phyloP scores from a whole-genome alignment of 2,888 invertebrate genomes.

The Orthosia gothica region DNA sequence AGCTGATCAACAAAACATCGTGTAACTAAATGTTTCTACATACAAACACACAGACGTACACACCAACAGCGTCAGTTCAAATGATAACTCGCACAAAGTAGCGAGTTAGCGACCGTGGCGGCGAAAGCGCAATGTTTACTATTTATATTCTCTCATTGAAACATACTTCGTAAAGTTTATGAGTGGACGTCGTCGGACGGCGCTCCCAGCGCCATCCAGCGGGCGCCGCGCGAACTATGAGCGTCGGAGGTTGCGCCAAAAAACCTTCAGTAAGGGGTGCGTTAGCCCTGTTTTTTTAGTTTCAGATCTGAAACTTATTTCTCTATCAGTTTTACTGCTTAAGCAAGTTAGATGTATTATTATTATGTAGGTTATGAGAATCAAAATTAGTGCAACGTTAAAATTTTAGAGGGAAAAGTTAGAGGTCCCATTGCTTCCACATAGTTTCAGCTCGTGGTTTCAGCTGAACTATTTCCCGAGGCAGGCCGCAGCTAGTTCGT shows the following conservation, averaged over 20 bases:
- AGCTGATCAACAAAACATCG: background rate
- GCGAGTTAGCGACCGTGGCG: background rate
- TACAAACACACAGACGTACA: background rate
- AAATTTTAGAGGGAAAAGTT: background rate
- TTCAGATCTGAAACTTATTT: background rate
- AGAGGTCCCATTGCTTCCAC: background rate
- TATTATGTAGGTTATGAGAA: no score
- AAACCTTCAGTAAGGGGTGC: background rate
- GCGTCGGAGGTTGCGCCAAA: background rate
- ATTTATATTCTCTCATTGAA: conserved; percentile 22
- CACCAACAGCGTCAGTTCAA: background rate
- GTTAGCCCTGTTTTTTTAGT: background rate
- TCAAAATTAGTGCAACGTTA: background rate
- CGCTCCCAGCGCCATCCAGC: conserved; percentile 22
- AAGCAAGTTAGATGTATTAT: background rate
- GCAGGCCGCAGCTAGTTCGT: background rate
- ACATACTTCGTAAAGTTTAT: conserved; percentile 10
- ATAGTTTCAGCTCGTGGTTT: background rate
- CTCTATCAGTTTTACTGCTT: background rate
- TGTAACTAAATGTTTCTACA: background rate
- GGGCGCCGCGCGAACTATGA: conserved; percentile 6
- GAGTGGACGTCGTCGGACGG: background rate
- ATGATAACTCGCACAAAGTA: background rate
- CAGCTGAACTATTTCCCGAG: background rate
- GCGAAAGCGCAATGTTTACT: conserved; percentile 30